Conservation (phyloP, 2,113 vertebrate genomes). For the Dissostichus mawsoni region DNA sequence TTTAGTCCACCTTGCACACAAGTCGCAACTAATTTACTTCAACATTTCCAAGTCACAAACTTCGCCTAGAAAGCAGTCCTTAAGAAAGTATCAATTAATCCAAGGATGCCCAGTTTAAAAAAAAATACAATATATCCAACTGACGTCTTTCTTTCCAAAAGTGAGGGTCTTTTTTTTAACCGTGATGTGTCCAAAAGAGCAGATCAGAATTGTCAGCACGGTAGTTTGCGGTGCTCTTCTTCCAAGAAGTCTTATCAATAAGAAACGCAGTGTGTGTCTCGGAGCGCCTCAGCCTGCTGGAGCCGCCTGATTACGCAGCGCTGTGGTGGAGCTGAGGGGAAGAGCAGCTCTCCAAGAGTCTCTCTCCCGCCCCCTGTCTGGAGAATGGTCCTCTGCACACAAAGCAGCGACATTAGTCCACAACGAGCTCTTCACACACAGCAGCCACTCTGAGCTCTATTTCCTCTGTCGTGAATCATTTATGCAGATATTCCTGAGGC, state of each 20-base stretch:
- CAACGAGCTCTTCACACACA: constrained; percentile 17
- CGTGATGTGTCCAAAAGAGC: too few species aligned
- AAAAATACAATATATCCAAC: constrained; percentile 26
- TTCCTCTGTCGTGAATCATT: constrained; percentile 48
- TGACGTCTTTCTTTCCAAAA: constrained; percentile 8
- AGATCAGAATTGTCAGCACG: constrained; percentile 11
- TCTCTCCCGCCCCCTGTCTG: constrained; percentile 83
- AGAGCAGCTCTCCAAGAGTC: constrained; percentile 64
- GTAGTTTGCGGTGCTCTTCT: constrained; percentile 56
- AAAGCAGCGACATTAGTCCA: constrained; percentile 26
- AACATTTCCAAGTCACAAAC: constrained; percentile 24
- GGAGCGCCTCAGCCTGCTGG: constrained; percentile 77
- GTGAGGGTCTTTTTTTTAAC: too few species aligned
- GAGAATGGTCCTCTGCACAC: constrained; percentile 67
- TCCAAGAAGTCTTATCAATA: constrained; percentile 82
- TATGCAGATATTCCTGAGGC: constrained; percentile 44
- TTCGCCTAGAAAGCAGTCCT: constrained; percentile 9
- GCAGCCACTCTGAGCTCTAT: constrained; percentile 17
- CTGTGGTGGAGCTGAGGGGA: constrained; percentile 35
- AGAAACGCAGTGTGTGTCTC: constrained; percentile 57
- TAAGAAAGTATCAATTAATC: constrained; percentile 38
- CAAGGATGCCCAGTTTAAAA: not conserved
- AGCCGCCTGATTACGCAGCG: constrained; percentile 80
- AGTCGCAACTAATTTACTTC: not conserved
- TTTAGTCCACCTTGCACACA: not conserved